Evolutionary conservation across 2,888 invertebrate genomes (phyloP).

Genomic region (Tuta absoluta): DNA sequence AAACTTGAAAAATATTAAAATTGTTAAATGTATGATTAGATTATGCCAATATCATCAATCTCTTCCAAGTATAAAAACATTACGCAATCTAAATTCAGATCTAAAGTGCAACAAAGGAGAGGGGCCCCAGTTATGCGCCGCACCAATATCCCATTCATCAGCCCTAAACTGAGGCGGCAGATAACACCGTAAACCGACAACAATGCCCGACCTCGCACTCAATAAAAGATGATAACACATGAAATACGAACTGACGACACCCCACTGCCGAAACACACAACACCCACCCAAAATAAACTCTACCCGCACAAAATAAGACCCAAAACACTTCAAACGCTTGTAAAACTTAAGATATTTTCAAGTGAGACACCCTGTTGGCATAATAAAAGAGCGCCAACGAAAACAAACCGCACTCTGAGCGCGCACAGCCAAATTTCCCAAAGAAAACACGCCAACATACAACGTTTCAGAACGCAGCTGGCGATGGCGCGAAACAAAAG

Average conservation of each 20-base stretch:
- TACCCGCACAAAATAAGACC: slow-evolving; percentile 39
- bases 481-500: slow-evolving; percentile 76
- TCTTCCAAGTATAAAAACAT: slow-evolving; percentile 23
- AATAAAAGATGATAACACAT: slow-evolving; percentile 82
- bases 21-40: background rate
- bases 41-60: slow-evolving; percentile 21
- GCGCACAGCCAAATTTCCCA: slow-evolving; percentile 76
- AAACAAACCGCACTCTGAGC: slow-evolving; percentile 72
- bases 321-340: slow-evolving; percentile 32
- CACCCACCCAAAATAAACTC: slow-evolving; percentile 39
- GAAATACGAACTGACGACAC: slow-evolving; percentile 79
- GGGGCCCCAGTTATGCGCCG: slow-evolving; percentile 40
- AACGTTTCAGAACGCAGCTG: slow-evolving; percentile 74
- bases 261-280: slow-evolving; percentile 51
- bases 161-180: slow-evolving; percentile 74
- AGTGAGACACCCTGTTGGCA: slow-evolving; percentile 49
- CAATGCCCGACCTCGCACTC: slow-evolving; percentile 78
- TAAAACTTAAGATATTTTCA: slow-evolving; percentile 54
- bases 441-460: slow-evolving; percentile 71
- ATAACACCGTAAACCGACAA: slow-evolving; percentile 79
- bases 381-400: slow-evolving; percentile 71
- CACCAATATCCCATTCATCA: slow-evolving; percentile 76
- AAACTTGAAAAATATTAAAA: background rate
- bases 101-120: slow-evolving; percentile 24
- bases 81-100: slow-evolving; percentile 22